Base-by-base conservation (phyloP, 2,113 vertebrate species). In the Scophthalmus maximus region DNA sequence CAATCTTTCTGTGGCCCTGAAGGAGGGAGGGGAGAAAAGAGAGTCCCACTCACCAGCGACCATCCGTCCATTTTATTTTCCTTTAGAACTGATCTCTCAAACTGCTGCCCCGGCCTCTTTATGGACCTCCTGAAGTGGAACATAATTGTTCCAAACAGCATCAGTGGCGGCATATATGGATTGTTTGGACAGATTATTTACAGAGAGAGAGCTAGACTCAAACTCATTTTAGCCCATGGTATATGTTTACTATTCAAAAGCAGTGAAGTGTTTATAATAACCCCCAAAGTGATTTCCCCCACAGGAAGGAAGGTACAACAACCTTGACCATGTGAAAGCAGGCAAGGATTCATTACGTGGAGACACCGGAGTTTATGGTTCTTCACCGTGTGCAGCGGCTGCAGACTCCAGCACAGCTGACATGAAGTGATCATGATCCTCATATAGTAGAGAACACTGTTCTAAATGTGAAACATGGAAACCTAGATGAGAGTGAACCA, bases 21-120 rank as follows among this genome's bases (percentile, higher is more conserved):
- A 44, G 69, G 71, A 76, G 46, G 56, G 66, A 70, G 60, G 58
- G 56, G 59, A 64, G 53, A 32, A 72, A 58, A 61, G 57, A 85
- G 74, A 77, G 73, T 76, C 70, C 64, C 83, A 84, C 78, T 81
- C 91, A 92, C 88, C 92, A 92, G 92, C 86, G 84, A 89, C 69
- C 69, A 78, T 84, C 87, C 83, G 79, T 63, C 86, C 65, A 30
- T 89, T 90, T 81, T 87, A 80, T 75, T 85, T 68, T 83, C 70
- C 78, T 67, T 73, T 71, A 78, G 70, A 73, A 81, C 61, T 56
- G 61, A 79, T 86, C 56, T 57, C 71, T 74, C 67, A 78, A 59
- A 62, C 78, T 73, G 80, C 85, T 68, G 78, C 78, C n/a, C 75
- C 30, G 42, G 79, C 72, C 76, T 82, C 58, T 82, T 79, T 78